Percentiles rank a stretch among this genome's conserved stretches.
phyloP scores from a whole-genome alignment of 2,797 vertebrate species.

The Manis javanica region DNA sequence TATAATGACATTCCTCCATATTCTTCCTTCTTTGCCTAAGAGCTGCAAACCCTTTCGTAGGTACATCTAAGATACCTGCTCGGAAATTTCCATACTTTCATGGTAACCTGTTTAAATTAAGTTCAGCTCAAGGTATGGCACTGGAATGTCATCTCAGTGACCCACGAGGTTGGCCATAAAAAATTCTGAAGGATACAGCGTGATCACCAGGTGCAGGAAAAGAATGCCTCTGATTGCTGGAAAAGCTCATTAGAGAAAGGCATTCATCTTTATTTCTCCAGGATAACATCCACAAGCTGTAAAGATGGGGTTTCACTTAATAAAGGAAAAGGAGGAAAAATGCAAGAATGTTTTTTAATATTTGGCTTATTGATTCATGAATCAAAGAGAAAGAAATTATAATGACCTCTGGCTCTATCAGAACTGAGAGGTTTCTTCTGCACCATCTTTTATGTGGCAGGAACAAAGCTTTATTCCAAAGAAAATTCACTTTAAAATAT shows the following conservation, averaged over 20 bases:
- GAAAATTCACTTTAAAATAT: slow-evolving; percentile 82
- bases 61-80: not conserved
- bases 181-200: not conserved
- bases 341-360: not conserved
- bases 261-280: not conserved
- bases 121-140: not conserved
- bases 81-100: not conserved
- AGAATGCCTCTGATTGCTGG: not conserved
- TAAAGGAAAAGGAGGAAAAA: not conserved
- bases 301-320: not conserved
- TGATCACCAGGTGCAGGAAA: not conserved
- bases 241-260: not conserved
- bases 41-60: not conserved
- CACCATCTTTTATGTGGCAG: slow-evolving; percentile 7
- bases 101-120: not conserved
- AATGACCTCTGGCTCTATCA: slow-evolving; percentile 12
- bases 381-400: not conserved
- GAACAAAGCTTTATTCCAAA: slow-evolving; percentile 78
- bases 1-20: not conserved
- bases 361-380: slow-evolving; percentile 19
- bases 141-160: not conserved
- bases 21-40: not conserved
- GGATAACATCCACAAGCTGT: not conserved
- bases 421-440: slow-evolving; percentile 61
- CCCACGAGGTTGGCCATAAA: not conserved